Evolutionary conservation across 1,140 invertebrate genomes (phyloP).

Genomic region (Bombus sylvicola): DNA sequence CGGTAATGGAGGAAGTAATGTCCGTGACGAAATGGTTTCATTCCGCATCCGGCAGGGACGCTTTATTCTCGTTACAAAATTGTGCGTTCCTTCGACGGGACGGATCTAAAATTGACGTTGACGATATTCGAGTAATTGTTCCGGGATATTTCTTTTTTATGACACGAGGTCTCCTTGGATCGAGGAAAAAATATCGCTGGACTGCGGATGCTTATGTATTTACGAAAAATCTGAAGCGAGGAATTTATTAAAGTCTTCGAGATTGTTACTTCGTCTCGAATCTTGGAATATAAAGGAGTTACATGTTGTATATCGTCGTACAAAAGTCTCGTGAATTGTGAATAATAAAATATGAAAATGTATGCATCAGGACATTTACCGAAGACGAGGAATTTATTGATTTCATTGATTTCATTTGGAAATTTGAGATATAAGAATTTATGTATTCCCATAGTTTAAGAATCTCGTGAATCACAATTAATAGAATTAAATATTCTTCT

Average conservation of each 20-base stretch:
- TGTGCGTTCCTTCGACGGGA: background rate
- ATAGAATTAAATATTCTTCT: too few species aligned
- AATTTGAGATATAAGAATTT: too few species aligned
- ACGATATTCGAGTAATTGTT: background rate
- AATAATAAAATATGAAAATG: too few species aligned
- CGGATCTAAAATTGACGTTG: background rate
- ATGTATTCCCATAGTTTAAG: too few species aligned
- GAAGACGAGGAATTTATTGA: too few species aligned
- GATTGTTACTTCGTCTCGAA: background rate
- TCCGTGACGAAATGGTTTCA: conserved; percentile 57
- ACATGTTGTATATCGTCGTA: too few species aligned
- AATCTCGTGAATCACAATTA: too few species aligned
- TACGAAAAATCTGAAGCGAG: background rate
- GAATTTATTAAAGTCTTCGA: background rate
- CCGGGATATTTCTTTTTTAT: background rate
- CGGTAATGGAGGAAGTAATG: conserved; percentile 38
- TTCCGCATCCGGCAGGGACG: background rate
- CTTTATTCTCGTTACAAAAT: conserved; percentile 16
- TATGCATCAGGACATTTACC: too few species aligned
- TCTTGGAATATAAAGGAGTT: too few species aligned
- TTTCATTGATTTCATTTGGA: too few species aligned
- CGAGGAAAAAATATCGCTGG: background rate
- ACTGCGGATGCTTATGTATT: background rate
- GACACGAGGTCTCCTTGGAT: background rate
- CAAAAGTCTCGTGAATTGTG: too few species aligned